These are phyloP conservation scores for Penaeus indicus DNA, from an alignment of 1,140 invertebrate species.

Conservation along the genomic window DNA sequence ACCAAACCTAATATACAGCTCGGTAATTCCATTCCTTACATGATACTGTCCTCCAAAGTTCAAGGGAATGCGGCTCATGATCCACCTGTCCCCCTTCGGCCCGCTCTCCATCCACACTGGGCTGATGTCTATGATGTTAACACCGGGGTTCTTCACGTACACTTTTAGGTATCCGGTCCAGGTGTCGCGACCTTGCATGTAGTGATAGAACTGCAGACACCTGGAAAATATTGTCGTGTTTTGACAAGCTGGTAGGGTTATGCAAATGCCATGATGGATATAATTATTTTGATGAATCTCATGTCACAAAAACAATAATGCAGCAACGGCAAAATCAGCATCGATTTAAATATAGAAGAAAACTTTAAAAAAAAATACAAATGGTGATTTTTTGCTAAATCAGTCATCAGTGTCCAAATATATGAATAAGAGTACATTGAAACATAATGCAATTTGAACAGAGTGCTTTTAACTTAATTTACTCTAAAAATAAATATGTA, in stretches of 20 bases:
- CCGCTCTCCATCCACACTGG: conserved; percentile 26
- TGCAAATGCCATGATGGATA: background rate
- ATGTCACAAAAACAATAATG: too few species aligned
- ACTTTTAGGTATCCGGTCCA: conserved; percentile 34
- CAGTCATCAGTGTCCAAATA: too few species aligned
- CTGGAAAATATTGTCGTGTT: background rate
- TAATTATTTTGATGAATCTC: too few species aligned
- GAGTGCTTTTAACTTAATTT: too few species aligned
- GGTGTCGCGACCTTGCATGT: conserved; percentile 31
- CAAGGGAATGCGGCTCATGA: background rate
- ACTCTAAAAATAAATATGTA: too few species aligned
- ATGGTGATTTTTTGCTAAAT: too few species aligned
- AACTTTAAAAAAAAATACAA: too few species aligned
- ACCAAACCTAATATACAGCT: background rate
- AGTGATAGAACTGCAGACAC: conserved; percentile 52
- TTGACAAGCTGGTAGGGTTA: background rate
- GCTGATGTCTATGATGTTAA: background rate
- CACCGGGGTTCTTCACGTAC: conserved; percentile 31
- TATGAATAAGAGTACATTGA: too few species aligned
- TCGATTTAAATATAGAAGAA: too few species aligned
- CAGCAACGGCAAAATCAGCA: too few species aligned
- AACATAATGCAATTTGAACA: too few species aligned
- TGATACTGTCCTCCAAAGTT: conserved; percentile 32
- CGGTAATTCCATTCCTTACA: background rate
- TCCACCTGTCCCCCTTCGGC: conserved; percentile 32